These are phyloP conservation scores for Chrysotoxum bicinctum DNA, from an alignment of 2,888 invertebrate species.

Conservation along the genomic window DNA sequence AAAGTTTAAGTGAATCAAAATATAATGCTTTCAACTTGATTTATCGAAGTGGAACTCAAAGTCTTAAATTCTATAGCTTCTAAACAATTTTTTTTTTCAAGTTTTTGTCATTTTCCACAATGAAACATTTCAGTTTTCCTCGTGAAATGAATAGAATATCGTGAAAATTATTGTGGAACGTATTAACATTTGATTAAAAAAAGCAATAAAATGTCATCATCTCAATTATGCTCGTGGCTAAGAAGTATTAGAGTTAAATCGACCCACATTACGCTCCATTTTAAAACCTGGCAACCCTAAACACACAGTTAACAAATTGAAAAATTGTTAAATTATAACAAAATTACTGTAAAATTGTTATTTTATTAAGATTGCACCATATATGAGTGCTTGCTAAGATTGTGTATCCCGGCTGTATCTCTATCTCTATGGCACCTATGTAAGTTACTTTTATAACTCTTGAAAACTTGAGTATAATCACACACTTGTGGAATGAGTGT, in stretches of 20 bases:
- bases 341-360: slow-evolving; percentile 61
- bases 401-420: neutral
- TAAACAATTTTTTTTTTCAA: no score
- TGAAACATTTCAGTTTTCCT: no score
- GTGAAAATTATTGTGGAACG: neutral
- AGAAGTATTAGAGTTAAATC: no score
- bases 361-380: slow-evolving; percentile 52
- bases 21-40: no score
- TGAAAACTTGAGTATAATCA: slow-evolving; percentile 1
- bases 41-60: no score
- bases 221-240: no score
- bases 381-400: neutral
- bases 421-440: neutral
- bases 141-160: neutral
- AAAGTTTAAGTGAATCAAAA: no score
- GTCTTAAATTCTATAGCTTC: neutral
- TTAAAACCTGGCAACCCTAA: neutral
- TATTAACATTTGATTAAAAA: neutral
- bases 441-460: neutral
- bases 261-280: neutral
- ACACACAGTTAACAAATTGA: slow-evolving; percentile 29
- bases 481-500: neutral
- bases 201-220: neutral
- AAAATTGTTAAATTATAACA: slow-evolving; percentile 63
- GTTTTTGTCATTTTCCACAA: no score